phyloP scores from a whole-genome alignment of 1,140 invertebrate genomes.

The Diploscapter pachys region DNA sequence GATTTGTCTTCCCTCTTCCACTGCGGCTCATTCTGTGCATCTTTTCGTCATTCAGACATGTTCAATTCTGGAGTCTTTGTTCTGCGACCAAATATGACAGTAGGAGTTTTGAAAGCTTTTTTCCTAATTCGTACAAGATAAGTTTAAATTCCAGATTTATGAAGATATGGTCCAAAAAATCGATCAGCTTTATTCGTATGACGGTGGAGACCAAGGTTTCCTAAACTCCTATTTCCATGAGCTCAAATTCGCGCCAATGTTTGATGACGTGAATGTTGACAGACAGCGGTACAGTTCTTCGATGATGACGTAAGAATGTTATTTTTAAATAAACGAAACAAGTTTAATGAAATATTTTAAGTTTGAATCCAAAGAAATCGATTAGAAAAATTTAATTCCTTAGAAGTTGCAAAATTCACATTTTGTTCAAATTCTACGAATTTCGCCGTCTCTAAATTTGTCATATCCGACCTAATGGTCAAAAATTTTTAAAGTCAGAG shows the following conservation, averaged over 20 bases:
- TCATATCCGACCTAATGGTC: no score
- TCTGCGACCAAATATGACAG: constrained; percentile 40
- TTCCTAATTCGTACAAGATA: not conserved
- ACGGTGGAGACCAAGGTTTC: constrained; percentile 49
- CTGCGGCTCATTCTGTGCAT: constrained; percentile 45
- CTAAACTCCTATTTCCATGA: constrained; percentile 44
- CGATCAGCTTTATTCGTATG: constrained; percentile 32
- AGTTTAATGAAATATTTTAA: no score
- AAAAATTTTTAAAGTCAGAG: no score
- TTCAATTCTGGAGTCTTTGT: constrained; percentile 48
- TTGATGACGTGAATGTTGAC: constrained; percentile 30
- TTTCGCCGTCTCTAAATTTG: no score
- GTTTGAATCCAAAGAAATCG: no score
- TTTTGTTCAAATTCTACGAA: no score
- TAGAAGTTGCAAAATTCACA: no score
- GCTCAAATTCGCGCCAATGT: constrained; percentile 45
- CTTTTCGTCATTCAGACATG: constrained; percentile 47
- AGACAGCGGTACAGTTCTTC: constrained; percentile 3
- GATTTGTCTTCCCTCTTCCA: constrained; percentile 41
- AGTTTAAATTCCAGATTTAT: constrained; percentile 37
- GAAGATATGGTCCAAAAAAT: constrained; percentile 38
- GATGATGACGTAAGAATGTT: constrained; percentile 14
- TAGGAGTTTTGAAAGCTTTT: constrained; percentile 10
- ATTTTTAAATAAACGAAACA: no score
- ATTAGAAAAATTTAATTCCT: no score